phyloP scores from a whole-genome alignment of 2,113 vertebrate species.

The Muscicapa adusta region DNA sequence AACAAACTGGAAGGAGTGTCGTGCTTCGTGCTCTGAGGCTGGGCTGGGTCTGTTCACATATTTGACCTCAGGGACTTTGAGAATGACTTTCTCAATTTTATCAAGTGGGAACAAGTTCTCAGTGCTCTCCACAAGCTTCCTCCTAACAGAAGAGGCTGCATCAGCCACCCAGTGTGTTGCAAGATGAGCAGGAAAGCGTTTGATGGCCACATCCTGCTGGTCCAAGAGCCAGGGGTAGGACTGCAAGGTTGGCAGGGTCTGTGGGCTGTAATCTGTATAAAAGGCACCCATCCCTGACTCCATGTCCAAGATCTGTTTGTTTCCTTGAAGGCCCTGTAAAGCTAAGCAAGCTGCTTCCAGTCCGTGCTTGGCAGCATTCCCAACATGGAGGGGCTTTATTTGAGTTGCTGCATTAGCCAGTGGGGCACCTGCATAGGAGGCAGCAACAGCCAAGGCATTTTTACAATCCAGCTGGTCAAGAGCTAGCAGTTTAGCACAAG shows the following conservation, averaged over 20 bases:
- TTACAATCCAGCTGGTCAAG: constrained; percentile 74
- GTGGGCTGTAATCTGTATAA: constrained; percentile 83
- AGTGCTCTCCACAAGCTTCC: constrained; percentile 55
- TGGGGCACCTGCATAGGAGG: constrained; percentile 88
- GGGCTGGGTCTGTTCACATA: constrained; percentile 85
- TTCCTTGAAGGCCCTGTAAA: constrained; percentile 82
- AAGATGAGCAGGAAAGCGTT: constrained; percentile 88
- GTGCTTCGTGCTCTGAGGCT: constrained; percentile 84
- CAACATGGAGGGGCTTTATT: constrained; percentile 90
- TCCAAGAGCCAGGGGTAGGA: constrained; percentile 83
- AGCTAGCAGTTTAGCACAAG: constrained; percentile 83
- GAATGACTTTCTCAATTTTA: constrained; percentile 71
- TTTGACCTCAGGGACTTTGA: constrained; percentile 81
- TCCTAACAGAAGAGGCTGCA: constrained; percentile 74
- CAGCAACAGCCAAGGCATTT: constrained; percentile 87
- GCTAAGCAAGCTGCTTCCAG: constrained; percentile 86
- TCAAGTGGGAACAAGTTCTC: constrained; percentile 45
- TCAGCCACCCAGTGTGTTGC: constrained; percentile 93
- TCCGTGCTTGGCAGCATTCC: constrained; percentile 84
- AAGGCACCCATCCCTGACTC: constrained; percentile 85
- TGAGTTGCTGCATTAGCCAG: constrained; percentile 91
- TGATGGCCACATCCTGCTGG: constrained; percentile 88
- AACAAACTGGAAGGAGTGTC: constrained; percentile 92
- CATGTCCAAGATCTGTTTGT: constrained; percentile 80
- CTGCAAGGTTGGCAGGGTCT: constrained; percentile 53